These are phyloP conservation scores for Cylindroiulus punctatus DNA, from an alignment of 2,888 invertebrate species.

Conservation along the genomic window DNA sequence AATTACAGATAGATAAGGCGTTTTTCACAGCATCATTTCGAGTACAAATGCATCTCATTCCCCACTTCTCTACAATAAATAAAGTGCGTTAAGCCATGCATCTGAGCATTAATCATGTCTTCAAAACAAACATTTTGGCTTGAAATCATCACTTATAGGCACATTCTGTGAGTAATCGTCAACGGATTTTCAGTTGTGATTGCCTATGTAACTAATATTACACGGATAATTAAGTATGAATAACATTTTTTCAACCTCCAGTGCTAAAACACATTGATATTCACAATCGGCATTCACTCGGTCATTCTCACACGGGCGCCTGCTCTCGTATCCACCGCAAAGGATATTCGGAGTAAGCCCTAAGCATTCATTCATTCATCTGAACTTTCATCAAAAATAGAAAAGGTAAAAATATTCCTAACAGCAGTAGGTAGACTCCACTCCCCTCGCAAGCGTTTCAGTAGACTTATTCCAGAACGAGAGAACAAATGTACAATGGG, in stretches of 20 bases:
- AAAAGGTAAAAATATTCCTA: slow-evolving; percentile 26
- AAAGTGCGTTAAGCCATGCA: slow-evolving; percentile 41
- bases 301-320: not conserved
- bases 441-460: slow-evolving; percentile 23
- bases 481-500: slow-evolving; percentile 28
- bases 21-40: slow-evolving; percentile 12
- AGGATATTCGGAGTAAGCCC: not conserved
- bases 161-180: slow-evolving; percentile 1
- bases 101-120: slow-evolving; percentile 1
- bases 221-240: slow-evolving; percentile 19
- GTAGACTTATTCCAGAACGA: slow-evolving; percentile 24
- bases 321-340: not conserved
- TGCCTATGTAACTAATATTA: slow-evolving; percentile 11
- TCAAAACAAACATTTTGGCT: slow-evolving; percentile 15
- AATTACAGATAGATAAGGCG: not conserved
- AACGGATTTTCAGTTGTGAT: not conserved
- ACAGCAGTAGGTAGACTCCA: slow-evolving; percentile 34
- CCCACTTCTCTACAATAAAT: slow-evolving; percentile 34
- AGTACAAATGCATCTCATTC: slow-evolving; percentile 29
- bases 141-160: slow-evolving; percentile 15
- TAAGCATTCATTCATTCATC: slow-evolving; percentile 21
- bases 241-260: slow-evolving; percentile 16
- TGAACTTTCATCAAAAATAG: slow-evolving; percentile 4
- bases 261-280: slow-evolving; percentile 32
- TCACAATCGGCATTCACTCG: not conserved